These are phyloP conservation scores for Megaceryle torquata DNA, from an alignment of 2,113 vertebrate species.

Conservation along the genomic window DNA sequence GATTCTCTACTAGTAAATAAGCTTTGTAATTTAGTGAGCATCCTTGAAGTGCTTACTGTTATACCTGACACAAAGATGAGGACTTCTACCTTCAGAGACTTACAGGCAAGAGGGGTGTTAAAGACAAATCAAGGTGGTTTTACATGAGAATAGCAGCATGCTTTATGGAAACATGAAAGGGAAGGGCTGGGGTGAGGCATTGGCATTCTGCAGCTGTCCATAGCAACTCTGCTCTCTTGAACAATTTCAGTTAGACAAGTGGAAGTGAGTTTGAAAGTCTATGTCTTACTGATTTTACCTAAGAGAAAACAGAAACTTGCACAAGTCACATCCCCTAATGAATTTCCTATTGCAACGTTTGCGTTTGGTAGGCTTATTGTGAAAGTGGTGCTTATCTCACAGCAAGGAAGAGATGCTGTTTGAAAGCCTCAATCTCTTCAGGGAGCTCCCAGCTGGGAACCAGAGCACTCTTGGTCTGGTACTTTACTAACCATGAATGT, in stretches of 20 bases:
- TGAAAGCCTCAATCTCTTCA: neutral
- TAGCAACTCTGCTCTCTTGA: neutral
- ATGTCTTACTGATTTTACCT: neutral
- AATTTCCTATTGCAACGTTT: neutral
- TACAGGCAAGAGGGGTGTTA: neutral
- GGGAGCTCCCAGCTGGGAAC: neutral
- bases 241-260: neutral
- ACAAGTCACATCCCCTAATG: neutral
- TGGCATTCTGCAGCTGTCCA: neutral
- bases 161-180: neutral
- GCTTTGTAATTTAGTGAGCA: neutral
- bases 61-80: neutral
- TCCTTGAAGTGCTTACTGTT: neutral
- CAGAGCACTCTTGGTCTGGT: neutral
- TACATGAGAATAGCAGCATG: neutral
- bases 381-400: neutral
- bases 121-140: neutral
- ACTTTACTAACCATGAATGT: neutral
- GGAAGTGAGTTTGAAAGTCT: neutral
- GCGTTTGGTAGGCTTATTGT: neutral
- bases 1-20: conserved; percentile 13
- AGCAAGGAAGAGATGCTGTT: neutral
- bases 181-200: neutral
- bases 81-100: neutral
- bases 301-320: neutral